Evolutionary conservation across 2,113 vertebrate species (phyloP), one percentile per base, ranked within the genome.

Genomic region (Cyphomyrus discorhynchus): DNA sequence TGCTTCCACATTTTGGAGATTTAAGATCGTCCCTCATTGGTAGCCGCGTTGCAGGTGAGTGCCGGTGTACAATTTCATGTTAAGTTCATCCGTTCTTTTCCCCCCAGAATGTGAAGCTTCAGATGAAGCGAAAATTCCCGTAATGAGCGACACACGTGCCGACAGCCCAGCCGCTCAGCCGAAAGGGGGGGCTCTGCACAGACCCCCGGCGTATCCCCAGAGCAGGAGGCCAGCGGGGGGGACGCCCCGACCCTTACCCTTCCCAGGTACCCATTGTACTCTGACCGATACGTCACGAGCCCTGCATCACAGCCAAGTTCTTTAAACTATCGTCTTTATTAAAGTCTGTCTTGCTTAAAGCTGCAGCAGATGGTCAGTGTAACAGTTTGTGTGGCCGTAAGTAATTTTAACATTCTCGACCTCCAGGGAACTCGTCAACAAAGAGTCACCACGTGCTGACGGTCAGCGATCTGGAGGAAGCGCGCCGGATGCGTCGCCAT

Each of bases 381-480:
- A 42, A 39, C 74, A 42, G 35, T 42, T 80, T 42, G 35, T 19
- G 35, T 42, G 31, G 35, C 74, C 17, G 17, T 80, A 80, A 42
- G 74, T 70, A 46, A 46, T 52, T 87, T 31, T 13, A 70, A 27
- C n/a, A 4, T 70, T 70, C 11, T 84, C 1, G 27, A 19, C 89
- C 70, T 86, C 88, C 93, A 92, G 95, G 96, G 89, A 95, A 94
- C 77, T 92, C 94, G 2, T 92, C 94, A 10, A 94, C 95, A 35
- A 95, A 96, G 91, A 94, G 96, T 0, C 97, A 97, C 92, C 97
- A 96, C 90, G 96, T 98, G 91, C 94, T 97, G 49, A 97, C 97
- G 0, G 92, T 98, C 89, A 96, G 97, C 46, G 97, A 98, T 92
- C 95, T 95, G 8, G 97, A 97, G 80, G 97, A 97, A 83, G 95